A percentile compares a stretch with the other conserved stretches of the same genome.
Evolutionary conservation across 2,113 vertebrate species (phyloP).

Genomic region (Odocoileus hemionus): DNA sequence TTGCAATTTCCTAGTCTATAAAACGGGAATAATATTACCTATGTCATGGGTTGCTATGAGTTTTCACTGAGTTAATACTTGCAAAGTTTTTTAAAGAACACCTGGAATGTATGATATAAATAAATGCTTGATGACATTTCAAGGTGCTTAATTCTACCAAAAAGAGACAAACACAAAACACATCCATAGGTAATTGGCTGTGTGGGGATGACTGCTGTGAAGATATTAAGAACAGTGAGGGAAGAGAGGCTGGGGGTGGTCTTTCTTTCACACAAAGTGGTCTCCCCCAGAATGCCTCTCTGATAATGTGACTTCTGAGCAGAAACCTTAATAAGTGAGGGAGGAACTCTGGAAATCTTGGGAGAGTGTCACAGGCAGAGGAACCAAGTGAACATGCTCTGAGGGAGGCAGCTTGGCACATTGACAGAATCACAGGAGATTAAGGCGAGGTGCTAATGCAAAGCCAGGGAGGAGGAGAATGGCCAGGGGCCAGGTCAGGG

Average conservation of each 20-base stretch:
- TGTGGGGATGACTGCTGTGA: background rate
- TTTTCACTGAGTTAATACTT: background rate
- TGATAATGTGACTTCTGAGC: background rate
- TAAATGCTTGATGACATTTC: background rate
- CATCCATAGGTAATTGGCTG: accelerated
- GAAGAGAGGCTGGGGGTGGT: background rate
- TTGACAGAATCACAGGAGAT: background rate
- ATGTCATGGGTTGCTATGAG: background rate
- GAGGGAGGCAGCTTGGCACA: background rate
- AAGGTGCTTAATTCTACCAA: background rate
- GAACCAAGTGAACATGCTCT: background rate
- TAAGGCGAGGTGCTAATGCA: too few species aligned
- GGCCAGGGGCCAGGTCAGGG: background rate
- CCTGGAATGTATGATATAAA: background rate
- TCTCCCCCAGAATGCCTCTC: background rate
- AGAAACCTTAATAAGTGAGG: background rate
- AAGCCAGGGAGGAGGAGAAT: background rate
- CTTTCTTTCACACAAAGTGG: background rate
- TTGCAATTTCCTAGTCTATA: background rate
- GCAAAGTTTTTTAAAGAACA: background rate
- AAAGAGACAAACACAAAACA: background rate
- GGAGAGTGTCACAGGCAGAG: background rate
- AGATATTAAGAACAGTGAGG: background rate
- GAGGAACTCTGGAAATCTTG: background rate
- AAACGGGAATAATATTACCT: background rate